Evolutionary conservation across 2,888 invertebrate genomes (phyloP).

Genomic region (Hofmannophila pseudospretella): DNA sequence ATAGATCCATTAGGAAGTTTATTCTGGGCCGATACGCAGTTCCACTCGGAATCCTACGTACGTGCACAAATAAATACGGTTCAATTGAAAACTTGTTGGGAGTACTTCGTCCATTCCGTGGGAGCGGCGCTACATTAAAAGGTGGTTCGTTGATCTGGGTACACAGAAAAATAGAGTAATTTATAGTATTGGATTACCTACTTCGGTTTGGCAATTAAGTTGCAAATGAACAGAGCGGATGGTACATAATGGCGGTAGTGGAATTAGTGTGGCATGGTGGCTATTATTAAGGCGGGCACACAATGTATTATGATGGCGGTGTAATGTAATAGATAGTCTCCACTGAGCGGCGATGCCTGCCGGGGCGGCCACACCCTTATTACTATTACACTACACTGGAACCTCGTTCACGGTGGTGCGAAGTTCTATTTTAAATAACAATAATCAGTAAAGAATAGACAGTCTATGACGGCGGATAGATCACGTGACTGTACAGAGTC

Average conservation of each 20-base stretch:
- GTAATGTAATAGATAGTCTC: too few species aligned
- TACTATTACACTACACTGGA: too few species aligned
- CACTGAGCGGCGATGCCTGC: too few species aligned
- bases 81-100: not conserved
- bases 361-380: too few species aligned
- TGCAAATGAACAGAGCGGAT: constrained; percentile 6
- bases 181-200: constrained; percentile 6
- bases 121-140: not conserved
- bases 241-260: not conserved
- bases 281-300: too few species aligned
- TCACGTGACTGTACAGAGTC: too few species aligned
- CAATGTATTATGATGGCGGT: too few species aligned
- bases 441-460: too few species aligned
- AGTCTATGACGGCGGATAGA: too few species aligned
- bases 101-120: not conserved
- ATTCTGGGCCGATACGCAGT: constrained; percentile 31
- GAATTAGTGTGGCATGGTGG: too few species aligned
- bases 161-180: constrained; percentile 2
- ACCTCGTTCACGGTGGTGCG: too few species aligned
- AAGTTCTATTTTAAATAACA: too few species aligned
- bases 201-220: constrained; percentile 5
- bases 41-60: constrained; percentile 10
- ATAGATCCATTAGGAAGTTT: constrained; percentile 38
- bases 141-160: not conserved
- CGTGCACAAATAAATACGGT: not conserved